Percentiles rank a stretch among this genome's conserved stretches.
Conservation (phyloP, 2,113 vertebrate genomes). For the Naja naja region DNA sequence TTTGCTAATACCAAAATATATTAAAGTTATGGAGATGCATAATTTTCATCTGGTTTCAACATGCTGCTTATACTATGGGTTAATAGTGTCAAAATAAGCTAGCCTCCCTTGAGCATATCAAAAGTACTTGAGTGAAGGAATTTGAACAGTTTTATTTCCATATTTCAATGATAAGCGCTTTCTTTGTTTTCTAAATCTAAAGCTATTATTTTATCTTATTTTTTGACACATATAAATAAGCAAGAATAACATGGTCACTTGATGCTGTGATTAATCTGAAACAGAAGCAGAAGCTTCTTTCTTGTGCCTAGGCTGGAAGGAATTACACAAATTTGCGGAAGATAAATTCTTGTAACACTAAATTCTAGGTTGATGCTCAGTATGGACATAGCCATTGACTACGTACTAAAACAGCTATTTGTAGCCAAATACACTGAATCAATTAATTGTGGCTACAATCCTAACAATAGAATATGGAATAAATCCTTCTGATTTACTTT, state of each 20-base stretch:
- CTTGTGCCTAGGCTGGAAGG: not conserved
- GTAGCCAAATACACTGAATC: too few species aligned
- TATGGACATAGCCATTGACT: not conserved
- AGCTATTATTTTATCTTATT: not conserved
- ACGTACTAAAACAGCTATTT: not conserved
- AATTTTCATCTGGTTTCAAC: not conserved
- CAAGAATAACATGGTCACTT: not conserved
- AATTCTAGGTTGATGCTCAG: not conserved
- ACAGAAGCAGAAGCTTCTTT: not conserved
- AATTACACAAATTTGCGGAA: not conserved
- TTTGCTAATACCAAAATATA: slow-evolving; percentile 58
- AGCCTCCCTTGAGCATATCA: not conserved
- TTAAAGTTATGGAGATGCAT: slow-evolving; percentile 39
- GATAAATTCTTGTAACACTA: not conserved
- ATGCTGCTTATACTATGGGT: not conserved
- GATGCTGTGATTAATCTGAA: not conserved
- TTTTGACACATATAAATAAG: not conserved
- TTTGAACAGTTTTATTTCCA: not conserved
- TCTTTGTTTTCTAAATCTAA: not conserved
- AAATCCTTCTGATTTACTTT: not conserved
- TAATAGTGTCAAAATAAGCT: not conserved
- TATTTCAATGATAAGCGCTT: not conserved
- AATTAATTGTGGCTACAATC: not conserved
- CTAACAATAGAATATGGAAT: not conserved
- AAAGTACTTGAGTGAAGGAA: not conserved